Base-by-base conservation (phyloP, 2,113 vertebrate species). In the Colaptes auratus region DNA sequence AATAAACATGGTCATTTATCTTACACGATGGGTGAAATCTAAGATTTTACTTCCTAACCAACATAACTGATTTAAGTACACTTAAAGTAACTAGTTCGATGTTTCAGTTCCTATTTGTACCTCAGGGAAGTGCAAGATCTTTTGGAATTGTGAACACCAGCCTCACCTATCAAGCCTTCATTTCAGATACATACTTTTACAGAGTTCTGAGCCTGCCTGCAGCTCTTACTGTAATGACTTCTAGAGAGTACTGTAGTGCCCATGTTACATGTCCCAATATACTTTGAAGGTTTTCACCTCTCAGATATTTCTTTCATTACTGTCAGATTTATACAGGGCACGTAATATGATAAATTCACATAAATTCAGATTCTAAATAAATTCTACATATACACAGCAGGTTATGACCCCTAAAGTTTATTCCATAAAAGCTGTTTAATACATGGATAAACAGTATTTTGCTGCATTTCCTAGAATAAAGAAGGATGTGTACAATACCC, bases 401-500 rank as follows among this genome's bases (percentile, higher is more conserved):
- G 3, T 60, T 46, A 85, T 1, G 31, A 17, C 2, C 18, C 69
- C 16, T 39, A n/a, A 12, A 55, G 73, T 16, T 30, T 70, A 80
- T 6, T 67, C 42, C 42, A 77, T 20, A 76, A 74, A 73, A 16
- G 15, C 5, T 9, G 25, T 44, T 58, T 5, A 61, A 6, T 9
- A 27, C 6, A 12, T 23, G 11, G 27, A 79, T 70, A 90, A 44
- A 27, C 1, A 2, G 0, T 10, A 2, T 61, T 53, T 53, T 28
- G 36, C 1, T 21, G 7, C 50, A 12, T 3, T 67, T 66, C 7
- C 25, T 2, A 52, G 27, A 92, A 82, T 6, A 14, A 53, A 92
- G 46, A 23, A 83, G 36, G 42, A 86, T 39, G 14, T 15, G 10
- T 52, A 39, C 75, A 95, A 94, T 98, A 99, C 99, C 99, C 99